Base-by-base conservation (phyloP, 2,888 invertebrate genomes). In the Ectropis crepuscularia region DNA sequence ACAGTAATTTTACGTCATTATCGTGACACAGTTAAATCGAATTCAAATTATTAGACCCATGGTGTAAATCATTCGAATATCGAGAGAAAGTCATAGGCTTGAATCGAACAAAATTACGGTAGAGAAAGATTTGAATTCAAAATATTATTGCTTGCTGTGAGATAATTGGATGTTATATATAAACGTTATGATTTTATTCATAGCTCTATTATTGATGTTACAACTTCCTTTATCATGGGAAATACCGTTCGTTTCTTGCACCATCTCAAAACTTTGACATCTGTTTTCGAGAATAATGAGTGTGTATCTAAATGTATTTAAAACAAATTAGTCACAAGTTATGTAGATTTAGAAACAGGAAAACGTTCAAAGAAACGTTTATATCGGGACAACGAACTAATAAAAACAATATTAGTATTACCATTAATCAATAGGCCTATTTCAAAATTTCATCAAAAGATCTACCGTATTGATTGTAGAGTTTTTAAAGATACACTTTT, bases 1-100 rank as follows among this genome's bases (percentile, higher is more conserved):
- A 49, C 54, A 38, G 59, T 65, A 58, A 63, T 70, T 57, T 48
- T 8, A 57, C 11, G 53, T 59, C 36, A 68, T 65, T 59, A 59
- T 43, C 11, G 49, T 61, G 49, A 57, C 43, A 69, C 65, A 65
- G 61, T 66, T 67, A 59, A 61, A 68, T 61, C 53, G 53, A 67
- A 70, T 68, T 53, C 57, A 63, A 53, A 65, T 59, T 57, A 50
- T 65, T 58, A 65, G 63, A 63, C 16, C 57, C 43, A 57, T 50
- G 43, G 57, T 57, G 59, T 54, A 60, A 57, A 63, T 63, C 37
- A 63, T 39, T 63, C 50, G 28, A 50, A 51, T 53, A 67, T 50
- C 12, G 12, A 51, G 67, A 67, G 63, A 67, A 63, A 67, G 67
- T 48, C 41, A 43, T 51, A 46, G 53, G n/a, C 6, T 62, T n/a